Percentiles rank a stretch among this genome's conserved stretches.
These are phyloP conservation scores for Furcifer pardalis DNA, from an alignment of 2,797 vertebrate genomes.

Conservation along the genomic window DNA sequence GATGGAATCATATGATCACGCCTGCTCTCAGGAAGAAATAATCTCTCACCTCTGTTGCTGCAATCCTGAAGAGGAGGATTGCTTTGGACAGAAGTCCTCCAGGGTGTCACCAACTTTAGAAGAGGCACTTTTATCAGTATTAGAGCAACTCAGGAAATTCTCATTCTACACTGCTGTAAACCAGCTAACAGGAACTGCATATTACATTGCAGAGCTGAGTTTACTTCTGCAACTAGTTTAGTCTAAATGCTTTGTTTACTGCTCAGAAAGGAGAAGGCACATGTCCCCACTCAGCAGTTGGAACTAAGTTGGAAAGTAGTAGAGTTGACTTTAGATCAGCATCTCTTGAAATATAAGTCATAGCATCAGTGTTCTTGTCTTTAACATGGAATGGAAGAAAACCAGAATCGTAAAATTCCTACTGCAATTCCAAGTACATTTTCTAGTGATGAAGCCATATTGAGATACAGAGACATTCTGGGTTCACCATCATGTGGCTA, in stretches of 20 bases:
- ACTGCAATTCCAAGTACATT: not conserved
- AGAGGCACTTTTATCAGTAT: not conserved
- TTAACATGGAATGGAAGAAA: not conserved
- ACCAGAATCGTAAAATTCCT: not conserved
- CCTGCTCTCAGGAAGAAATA: not conserved
- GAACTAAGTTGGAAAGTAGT: not conserved
- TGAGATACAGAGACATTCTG: not conserved
- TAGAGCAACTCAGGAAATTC: not conserved
- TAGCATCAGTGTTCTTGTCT: not conserved
- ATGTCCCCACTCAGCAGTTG: not conserved
- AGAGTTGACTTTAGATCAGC: not conserved
- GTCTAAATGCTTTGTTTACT: not conserved
- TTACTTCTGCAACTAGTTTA: not conserved
- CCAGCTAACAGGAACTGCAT: not conserved
- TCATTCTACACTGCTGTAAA: not conserved
- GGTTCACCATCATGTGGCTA: too few relatives aligned
- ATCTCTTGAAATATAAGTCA: not conserved
- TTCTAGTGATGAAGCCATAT: not conserved
- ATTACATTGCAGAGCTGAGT: not conserved
- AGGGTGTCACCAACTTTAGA: not conserved
- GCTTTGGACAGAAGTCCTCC: not conserved
- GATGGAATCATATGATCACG: not conserved
- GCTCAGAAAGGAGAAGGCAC: not conserved
- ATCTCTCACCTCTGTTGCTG: not conserved
- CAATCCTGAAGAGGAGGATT: not conserved